Evolutionary conservation across 2,797 vertebrate genomes (phyloP).

Genomic region (Sarcophilus harrisii): DNA sequence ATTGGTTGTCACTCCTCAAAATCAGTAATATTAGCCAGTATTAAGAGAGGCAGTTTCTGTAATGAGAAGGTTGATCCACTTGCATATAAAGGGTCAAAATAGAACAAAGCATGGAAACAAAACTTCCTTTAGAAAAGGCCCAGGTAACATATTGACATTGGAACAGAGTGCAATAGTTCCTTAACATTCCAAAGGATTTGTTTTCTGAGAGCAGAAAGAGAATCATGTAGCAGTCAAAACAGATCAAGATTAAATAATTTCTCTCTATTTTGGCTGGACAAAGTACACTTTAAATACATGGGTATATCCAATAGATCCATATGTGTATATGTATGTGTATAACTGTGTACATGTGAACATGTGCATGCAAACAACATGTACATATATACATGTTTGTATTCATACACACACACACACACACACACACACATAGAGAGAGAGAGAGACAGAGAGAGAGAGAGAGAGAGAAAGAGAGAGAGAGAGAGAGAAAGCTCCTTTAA

Average conservation of each 20-base stretch:
- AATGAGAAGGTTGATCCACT: background rate
- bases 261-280: background rate
- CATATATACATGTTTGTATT: too few relatives aligned
- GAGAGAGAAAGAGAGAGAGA: too few relatives aligned
- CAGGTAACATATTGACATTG: background rate
- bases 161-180: background rate
- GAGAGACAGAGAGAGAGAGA: too few relatives aligned
- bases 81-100: background rate
- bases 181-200: background rate
- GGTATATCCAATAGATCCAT: background rate
- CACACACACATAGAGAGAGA: too few relatives aligned
- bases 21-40: background rate
- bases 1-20: background rate
- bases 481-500: slow-evolving; percentile 26
- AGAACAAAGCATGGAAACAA: background rate
- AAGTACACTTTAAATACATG: background rate
- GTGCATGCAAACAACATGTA: too few relatives aligned
- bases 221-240: background rate
- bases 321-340: too few relatives aligned
- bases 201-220: background rate
- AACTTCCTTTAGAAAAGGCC: background rate
- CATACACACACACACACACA: too few relatives aligned
- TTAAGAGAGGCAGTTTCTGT: background rate
- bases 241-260: background rate
- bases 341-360: too few relatives aligned